Conservation (phyloP, 2,113 vertebrate genomes). For the Saimiri boliviensis region DNA sequence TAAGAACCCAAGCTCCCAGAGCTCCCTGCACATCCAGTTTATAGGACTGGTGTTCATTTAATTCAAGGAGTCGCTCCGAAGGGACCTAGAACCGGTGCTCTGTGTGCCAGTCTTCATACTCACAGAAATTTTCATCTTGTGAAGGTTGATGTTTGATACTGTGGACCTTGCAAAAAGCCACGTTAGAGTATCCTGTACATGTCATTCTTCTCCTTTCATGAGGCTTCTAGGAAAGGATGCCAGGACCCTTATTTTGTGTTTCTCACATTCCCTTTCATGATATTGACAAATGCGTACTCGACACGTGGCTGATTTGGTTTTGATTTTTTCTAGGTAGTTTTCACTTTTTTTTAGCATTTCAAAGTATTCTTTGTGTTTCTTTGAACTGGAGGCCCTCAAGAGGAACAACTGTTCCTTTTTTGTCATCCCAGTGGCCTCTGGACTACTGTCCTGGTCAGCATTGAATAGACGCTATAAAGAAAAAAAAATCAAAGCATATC, state of each 20-base stretch:
- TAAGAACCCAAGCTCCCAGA: fast-evolving
- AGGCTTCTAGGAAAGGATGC: neutral
- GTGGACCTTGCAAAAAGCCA: neutral
- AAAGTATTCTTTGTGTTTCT: neutral
- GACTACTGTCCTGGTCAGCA: neutral
- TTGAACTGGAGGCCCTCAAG: neutral
- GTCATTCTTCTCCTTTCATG: neutral
- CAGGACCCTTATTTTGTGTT: neutral
- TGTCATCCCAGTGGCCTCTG: neutral
- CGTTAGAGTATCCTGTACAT: fast-evolving
- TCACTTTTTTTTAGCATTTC: neutral
- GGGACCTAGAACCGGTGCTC: neutral
- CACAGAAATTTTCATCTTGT: too few species aligned
- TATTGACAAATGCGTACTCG: neutral
- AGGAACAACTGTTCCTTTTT: neutral
- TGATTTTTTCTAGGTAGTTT: neutral
- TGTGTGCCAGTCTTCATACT: neutral
- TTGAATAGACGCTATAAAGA: neutral
- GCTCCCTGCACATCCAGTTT: neutral
- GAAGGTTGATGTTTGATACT: too few species aligned
- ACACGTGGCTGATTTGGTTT: neutral
- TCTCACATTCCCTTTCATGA: fast-evolving
- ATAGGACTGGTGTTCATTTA: neutral
- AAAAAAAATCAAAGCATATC: neutral
- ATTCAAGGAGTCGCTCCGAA: neutral